Evolutionary conservation across 2,113 vertebrate genomes (phyloP), one percentile per base, ranked within the genome.

Genomic region (Proteles cristata): DNA sequence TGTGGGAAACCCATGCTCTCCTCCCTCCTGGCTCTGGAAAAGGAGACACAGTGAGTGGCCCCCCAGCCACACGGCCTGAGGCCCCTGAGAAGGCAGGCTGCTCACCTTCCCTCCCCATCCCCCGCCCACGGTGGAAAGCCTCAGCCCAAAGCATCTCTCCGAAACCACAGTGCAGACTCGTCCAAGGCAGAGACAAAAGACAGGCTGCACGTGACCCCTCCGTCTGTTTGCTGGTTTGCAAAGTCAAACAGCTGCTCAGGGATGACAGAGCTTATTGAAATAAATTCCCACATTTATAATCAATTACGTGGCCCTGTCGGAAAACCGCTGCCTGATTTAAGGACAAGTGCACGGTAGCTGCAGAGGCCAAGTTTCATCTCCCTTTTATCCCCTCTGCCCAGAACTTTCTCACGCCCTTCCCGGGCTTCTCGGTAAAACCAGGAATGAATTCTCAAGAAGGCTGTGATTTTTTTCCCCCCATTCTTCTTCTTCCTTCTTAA

Each of bases 231-330:
- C 45, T 21, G 73, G 35, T 88, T 69, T 80, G 80, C 87, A 68
- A 97, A 81, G 79, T 7, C 79, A 90, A 97, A 69, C 96, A 94
- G 90, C 96, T 97, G 96, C 93, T 88, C n/a, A 35, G 88, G 84
- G 90, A 82, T 69, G 94, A 95, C 96, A 93, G 77, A 45, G n/a
- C 88, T 97, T 93, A 98, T 97, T 89, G 8, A 89, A 96, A 93
- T 63, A n/a, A 97, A 94, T 89, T 94, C 85, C 92, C 96, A 50
- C 4, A 15, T 94, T 96, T 95, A 88, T 63, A 58, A 90, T 97
- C 53, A 91, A 58, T 97, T 92, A 68, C 74, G 4, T 6, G 45
- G 93, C 76, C 92, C 96, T 74, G 84, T 86, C 88, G 74, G 87
- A 84, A 90, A 82, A 35, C 26, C 3, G 5, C 48, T 0, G 17